A percentile compares a stretch with the other conserved stretches of the same genome.
Evolutionary conservation across 64 coral and sea anemone species (phyloP).

Genomic region (Stichodactyla mertensii): DNA sequence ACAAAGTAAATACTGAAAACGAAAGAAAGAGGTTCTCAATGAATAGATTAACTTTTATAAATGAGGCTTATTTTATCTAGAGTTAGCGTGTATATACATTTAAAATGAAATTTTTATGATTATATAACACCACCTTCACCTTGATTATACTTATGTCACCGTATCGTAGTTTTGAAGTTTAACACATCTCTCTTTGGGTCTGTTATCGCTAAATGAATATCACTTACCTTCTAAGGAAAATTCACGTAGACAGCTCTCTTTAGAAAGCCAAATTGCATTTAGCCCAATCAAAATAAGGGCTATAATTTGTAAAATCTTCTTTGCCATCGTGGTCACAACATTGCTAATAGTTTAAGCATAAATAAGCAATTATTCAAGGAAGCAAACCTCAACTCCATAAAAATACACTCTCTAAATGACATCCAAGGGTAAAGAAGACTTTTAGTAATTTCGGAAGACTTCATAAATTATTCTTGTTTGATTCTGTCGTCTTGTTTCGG

Average conservation of each 20-base stretch:
- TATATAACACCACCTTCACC: too few species aligned
- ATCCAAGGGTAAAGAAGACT: neutral
- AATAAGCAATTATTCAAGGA: neutral
- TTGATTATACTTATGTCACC: too few species aligned
- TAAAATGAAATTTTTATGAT: too few species aligned
- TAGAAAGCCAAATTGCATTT: neutral
- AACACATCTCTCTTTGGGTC: too few species aligned
- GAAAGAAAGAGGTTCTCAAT: too few species aligned
- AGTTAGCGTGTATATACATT: too few species aligned
- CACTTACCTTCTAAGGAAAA: neutral
- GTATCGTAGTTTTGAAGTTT: too few species aligned
- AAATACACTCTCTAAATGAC: neutral
- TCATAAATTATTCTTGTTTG: constrained; percentile 3
- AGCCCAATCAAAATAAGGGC: neutral
- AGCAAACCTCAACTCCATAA: neutral
- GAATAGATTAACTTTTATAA: too few species aligned
- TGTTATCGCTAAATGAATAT: neutral
- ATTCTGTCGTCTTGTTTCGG: neutral
- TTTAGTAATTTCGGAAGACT: neutral
- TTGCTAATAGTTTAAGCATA: neutral
- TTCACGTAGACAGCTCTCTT: neutral
- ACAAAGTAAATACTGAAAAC: too few species aligned
- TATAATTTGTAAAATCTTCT: neutral
- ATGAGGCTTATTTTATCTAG: too few species aligned
- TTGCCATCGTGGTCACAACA: neutral